Evolutionary conservation across 1,140 invertebrate genomes (phyloP).

Genomic region (Sweltsa coloradensis): DNA sequence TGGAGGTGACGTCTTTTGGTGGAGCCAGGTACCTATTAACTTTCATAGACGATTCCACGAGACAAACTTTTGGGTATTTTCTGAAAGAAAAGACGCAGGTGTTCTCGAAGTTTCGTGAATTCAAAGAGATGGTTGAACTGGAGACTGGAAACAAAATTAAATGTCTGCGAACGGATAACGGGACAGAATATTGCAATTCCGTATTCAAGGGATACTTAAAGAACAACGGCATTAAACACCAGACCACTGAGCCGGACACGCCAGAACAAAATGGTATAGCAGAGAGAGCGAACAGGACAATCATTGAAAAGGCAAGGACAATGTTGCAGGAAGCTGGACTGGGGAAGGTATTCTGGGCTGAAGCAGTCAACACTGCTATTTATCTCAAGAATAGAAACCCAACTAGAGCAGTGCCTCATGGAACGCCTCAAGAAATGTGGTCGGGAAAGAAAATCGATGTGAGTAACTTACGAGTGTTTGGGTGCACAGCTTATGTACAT

Average conservation of each 20-base stretch:
- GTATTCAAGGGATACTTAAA: constrained; percentile 9
- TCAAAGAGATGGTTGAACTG: constrained; percentile 23
- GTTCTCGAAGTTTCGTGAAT: constrained; percentile 21
- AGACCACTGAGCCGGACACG: constrained; percentile 21
- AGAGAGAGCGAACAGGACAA: constrained; percentile 28
- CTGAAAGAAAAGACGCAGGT: constrained; percentile 26
- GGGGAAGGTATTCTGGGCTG: constrained; percentile 29
- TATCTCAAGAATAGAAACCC: constrained; percentile 29
- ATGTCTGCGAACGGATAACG: constrained; percentile 25
- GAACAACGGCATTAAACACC: constrained; percentile 20
- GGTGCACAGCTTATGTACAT: constrained; percentile 15
- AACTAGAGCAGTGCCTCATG: constrained; percentile 8
- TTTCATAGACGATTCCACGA: constrained; percentile 25
- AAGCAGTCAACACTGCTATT: constrained; percentile 29
- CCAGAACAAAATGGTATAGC: constrained; percentile 33
- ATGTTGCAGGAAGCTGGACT: constrained; percentile 26
- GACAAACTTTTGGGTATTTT: constrained; percentile 24
- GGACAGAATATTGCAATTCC: constrained; percentile 21
- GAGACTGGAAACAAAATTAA: constrained; percentile 24
- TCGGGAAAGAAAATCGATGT: constrained; percentile 10
- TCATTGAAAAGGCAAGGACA: constrained; percentile 27
- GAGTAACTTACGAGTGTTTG: constrained; percentile 13
- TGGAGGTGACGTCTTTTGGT: constrained; percentile 19
- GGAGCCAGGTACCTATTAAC: constrained; percentile 22
- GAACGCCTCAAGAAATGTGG: constrained; percentile 12